A percentile compares a stretch with the other conserved stretches of the same genome.
Conservation (phyloP, 1,140 invertebrate genomes). For the Bombus confusus region DNA sequence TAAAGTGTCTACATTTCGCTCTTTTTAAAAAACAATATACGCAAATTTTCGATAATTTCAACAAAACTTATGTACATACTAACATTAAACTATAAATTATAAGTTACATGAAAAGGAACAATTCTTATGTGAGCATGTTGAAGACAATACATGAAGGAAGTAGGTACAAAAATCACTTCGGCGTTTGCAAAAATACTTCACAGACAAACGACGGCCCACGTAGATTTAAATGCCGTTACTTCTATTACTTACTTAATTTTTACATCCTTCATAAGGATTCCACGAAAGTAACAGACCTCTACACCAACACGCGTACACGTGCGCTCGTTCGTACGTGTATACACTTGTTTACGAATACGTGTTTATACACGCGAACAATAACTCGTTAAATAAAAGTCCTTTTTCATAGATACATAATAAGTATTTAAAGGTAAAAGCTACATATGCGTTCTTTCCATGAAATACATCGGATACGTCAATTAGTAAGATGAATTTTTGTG, state of each 20-base stretch:
- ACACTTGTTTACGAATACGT: constrained; percentile 36
- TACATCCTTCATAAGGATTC: constrained; percentile 78
- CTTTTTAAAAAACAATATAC: constrained; percentile 7
- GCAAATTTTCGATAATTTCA: neutral
- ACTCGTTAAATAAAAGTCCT: constrained; percentile 48
- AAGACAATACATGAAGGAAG: constrained; percentile 56
- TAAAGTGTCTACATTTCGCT: neutral
- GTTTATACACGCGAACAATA: constrained; percentile 51
- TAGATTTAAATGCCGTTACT: constrained; percentile 70
- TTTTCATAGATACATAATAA: constrained; percentile 42
- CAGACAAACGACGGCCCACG: constrained; percentile 54
- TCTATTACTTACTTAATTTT: constrained; percentile 69
- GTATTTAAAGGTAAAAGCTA: constrained; percentile 62
- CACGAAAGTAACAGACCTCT: constrained; percentile 66
- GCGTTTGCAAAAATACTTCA: constrained; percentile 62
- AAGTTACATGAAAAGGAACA: constrained; percentile 49
- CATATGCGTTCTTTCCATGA: constrained; percentile 44
- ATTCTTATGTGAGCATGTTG: constrained; percentile 46
- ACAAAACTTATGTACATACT: constrained; percentile 25
- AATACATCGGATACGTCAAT: constrained; percentile 41
- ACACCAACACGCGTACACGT: constrained; percentile 40
- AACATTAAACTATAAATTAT: constrained; percentile 47
- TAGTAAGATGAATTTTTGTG: constrained; percentile 33
- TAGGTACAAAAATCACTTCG: constrained; percentile 70
- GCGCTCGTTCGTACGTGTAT: constrained; percentile 20